Evolutionary conservation across 2,888 invertebrate species (phyloP), one percentile per base, ranked within the genome.

Genomic region (Rhagophthalmus giganteus): DNA sequence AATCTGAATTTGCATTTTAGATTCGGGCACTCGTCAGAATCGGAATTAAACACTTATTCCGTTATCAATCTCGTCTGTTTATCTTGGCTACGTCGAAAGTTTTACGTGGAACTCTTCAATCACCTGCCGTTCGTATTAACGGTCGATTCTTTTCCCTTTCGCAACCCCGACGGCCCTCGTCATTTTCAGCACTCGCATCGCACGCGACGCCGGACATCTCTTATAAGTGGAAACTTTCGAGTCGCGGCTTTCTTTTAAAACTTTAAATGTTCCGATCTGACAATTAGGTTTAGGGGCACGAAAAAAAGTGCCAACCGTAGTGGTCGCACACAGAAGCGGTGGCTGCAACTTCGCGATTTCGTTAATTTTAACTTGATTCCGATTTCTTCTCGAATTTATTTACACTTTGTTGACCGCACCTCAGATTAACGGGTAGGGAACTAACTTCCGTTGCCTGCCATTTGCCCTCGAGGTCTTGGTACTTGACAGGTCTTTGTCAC

Each of bases 1-100:
- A 68, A 73, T 72, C 71, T 68, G 65, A 71, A 74, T 74, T 74
- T 74, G 73, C 74, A 74, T 73, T 74, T 73, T 71, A 74, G 73
- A 74, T 74, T 72, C 68, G 61, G 65, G 54, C 62, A 59, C 65
- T 60, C 63, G 63, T 62, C 63, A 64, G 64, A 67, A 69, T 70
- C 64, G 69, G 71, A 73, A 73, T 74, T 72, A 73, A 72, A 72
- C 66, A 70, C 69, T 71, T 71, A 72, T 72, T 73, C 71, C 69
- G 67, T 70, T 67, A 65, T 69, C 68, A 69, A 68, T 60, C 63
- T 59, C 58, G 62, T 60, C 61, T 68, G 66, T 70, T 69, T 70
- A 67, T 69, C 66, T 68, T 67, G 49, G 49, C 57, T 58, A 57
- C 60, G 57, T 55, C 52, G 55, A 60, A 65, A 64, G 63, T 68